A percentile compares a stretch with the other conserved stretches of the same genome.
These are phyloP conservation scores for Ardeotis arabs DNA, from an alignment of 2,113 vertebrate genomes.

Conservation along the genomic window DNA sequence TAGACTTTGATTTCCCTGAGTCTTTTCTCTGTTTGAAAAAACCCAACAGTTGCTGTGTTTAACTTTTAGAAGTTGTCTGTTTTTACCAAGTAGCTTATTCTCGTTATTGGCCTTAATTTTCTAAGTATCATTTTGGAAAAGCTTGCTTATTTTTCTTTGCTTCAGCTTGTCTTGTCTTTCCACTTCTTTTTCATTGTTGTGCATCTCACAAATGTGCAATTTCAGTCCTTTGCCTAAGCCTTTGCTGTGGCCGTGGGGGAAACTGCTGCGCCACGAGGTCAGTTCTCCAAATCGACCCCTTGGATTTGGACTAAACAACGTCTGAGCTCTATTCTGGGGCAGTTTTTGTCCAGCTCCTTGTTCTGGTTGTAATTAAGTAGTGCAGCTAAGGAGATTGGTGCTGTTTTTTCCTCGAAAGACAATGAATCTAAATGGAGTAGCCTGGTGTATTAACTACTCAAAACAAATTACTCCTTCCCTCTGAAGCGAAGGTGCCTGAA, in stretches of 20 bases:
- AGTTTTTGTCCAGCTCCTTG: neutral
- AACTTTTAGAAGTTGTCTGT: too few species aligned
- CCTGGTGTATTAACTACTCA: neutral
- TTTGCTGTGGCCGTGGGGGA: rapidly evolving
- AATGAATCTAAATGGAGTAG: neutral
- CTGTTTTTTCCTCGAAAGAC: neutral
- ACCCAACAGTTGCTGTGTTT: rapidly evolving
- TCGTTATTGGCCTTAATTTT: neutral
- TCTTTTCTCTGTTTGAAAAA: neutral
- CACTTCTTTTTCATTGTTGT: rapidly evolving
- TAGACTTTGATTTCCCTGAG: neutral
- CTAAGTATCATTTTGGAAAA: neutral
- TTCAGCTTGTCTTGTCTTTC: neutral
- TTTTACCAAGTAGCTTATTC: neutral
- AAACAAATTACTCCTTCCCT: neutral
- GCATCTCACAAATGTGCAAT: neutral
- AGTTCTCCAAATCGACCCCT: rapidly evolving
- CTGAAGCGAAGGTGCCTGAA: neutral
- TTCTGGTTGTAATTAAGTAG: neutral
- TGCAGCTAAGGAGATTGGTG: rapidly evolving
- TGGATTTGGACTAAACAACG: neutral
- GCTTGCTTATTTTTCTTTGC: neutral
- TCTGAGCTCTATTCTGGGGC: neutral
- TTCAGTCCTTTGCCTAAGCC: neutral
- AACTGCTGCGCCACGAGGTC: neutral